These are phyloP conservation scores for Polyommatus iphigenia DNA, from an alignment of 2,888 invertebrate species.

Conservation along the genomic window DNA sequence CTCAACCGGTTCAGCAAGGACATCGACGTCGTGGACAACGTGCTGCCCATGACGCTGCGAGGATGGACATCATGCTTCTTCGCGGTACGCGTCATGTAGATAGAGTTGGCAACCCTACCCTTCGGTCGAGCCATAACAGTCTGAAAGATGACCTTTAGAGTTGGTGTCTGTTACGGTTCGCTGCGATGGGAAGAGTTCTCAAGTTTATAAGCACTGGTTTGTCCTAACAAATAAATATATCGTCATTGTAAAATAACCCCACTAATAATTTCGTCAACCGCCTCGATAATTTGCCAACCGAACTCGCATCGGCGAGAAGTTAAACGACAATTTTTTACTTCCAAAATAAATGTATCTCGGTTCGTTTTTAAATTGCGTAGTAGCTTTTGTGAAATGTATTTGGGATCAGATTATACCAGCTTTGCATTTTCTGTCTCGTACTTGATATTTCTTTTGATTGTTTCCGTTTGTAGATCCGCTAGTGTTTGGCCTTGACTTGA, in stretches of 20 bases:
- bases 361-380: neutral
- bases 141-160: neutral
- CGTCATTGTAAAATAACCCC: neutral
- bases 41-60: slow-evolving; percentile 85
- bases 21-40: slow-evolving; percentile 85
- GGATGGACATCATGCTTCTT: slow-evolving; percentile 85
- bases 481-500: slow-evolving; percentile 39
- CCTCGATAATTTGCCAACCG: slow-evolving; percentile 6
- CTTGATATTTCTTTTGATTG: slow-evolving; percentile 24
- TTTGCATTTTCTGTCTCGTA: slow-evolving; percentile 28
- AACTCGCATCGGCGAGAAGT: neutral
- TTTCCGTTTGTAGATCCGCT: slow-evolving; percentile 29
- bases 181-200: neutral
- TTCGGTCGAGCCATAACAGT: neutral
- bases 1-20: slow-evolving; percentile 90
- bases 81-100: slow-evolving; percentile 68
- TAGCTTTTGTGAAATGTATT: slow-evolving; percentile 35
- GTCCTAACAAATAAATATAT: neutral
- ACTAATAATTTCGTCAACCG: neutral
- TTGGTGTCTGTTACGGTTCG: neutral
- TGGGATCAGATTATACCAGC: slow-evolving; percentile 65
- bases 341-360: neutral
- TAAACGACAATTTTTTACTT: neutral
- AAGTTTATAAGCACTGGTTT: neutral
- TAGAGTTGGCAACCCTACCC: neutral